Evolutionary conservation across 1,140 invertebrate species (phyloP), one percentile per base, ranked within the genome.

Genomic region (Asobara japonica): DNA sequence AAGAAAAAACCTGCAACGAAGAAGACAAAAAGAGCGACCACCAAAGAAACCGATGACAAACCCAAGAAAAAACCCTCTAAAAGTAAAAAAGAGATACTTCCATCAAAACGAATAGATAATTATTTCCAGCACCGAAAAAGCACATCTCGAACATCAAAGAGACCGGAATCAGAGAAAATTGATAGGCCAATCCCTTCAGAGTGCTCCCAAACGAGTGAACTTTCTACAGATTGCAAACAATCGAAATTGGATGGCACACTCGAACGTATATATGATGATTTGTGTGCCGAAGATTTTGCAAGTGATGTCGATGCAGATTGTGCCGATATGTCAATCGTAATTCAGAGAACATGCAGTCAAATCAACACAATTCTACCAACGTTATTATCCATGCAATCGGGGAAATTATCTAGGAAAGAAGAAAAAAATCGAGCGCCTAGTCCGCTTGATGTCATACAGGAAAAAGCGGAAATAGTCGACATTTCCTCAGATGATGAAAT

Each of bases 251-350:
- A 84, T 72, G 78, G 76, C 22, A 84, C 83, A 1, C 41, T 85
- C 3, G 79, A 81, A 6, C 76, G 25, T 13, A 80, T 86, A 74
- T 86, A 78, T 76, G 80, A 84, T 65, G 79, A 86, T 67, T 69
- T 86, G 38, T 85, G 84, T 16, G 82, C 88, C 11, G 83, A 89
- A 76, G 83, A 83, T 77, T 89, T 86, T 77, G 79, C 76, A 0
- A 80, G 80, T 3, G 89, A 89, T 61, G 87, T 89, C 69, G 80
- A 83, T 16, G 81, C 84, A 45, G 76, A 84, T 20, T 86, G 84
- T 38, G 82, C 86, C 10, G 86, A 93, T 69, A 80, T 93, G 76
- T 91, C 91, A 0, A 85, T 88, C 60, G 89, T 93, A 72, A 87
- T 92, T 6, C 89, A 91, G 18, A 83, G 86, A 29, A 91, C 91